Conservation (phyloP, 2,113 vertebrate species). For the Sceloporus tristichus region DNA sequence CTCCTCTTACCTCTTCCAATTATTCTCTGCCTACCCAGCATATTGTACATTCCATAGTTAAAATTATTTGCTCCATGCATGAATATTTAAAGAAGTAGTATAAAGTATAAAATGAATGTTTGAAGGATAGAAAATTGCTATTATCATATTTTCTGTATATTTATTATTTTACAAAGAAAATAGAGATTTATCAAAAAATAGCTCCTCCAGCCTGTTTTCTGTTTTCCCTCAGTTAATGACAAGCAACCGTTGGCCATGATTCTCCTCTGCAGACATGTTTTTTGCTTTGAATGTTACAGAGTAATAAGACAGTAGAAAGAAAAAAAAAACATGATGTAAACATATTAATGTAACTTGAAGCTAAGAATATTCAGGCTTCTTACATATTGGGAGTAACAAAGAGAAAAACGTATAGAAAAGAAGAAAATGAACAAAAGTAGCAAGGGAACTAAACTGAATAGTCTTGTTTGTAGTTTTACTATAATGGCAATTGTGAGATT, state of each 20-base stretch:
- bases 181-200: constrained; percentile 50
- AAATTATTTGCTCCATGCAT: not conserved
- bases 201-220: constrained; percentile 50
- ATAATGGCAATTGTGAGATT: not conserved
- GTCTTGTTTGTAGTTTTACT: not conserved
- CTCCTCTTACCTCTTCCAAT: not conserved
- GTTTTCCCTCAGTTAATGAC: constrained; percentile 60
- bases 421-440: not conserved
- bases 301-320: not conserved
- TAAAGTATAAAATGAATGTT: not conserved
- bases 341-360: not conserved
- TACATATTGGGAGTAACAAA: not conserved
- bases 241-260: constrained; percentile 80
- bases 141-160: not conserved
- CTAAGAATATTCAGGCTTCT: not conserved
- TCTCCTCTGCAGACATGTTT: constrained; percentile 39
- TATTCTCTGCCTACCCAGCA: not conserved
- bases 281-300: not conserved
- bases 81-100: too few relatives aligned
- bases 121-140: not conserved
- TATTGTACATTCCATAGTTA: not conserved
- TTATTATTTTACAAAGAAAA: constrained; percentile 14
- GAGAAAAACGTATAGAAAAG: not conserved
- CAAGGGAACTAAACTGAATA: not conserved
- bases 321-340: not conserved